phyloP scores from a whole-genome alignment of 2,113 vertebrate species.

The Indicator maculatus region DNA sequence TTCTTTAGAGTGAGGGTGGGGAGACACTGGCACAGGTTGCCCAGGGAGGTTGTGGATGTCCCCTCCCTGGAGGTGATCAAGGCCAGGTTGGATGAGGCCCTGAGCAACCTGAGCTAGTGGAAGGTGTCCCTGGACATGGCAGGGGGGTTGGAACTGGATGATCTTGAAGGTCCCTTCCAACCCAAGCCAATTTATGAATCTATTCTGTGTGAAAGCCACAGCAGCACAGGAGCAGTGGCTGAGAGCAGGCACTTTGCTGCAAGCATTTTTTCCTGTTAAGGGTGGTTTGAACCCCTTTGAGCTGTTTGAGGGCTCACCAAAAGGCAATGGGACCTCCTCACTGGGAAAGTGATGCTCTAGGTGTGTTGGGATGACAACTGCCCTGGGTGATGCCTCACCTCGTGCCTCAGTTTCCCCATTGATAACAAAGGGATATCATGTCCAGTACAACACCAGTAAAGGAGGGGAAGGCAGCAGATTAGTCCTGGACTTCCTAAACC shows the following conservation, averaged over 20 bases:
- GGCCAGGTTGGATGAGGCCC: no score
- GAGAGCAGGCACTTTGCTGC: background rate
- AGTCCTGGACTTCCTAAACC: background rate
- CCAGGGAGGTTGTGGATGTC: no score
- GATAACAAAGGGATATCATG: background rate
- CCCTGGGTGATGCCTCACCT: rapidly evolving
- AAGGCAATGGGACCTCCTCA: background rate
- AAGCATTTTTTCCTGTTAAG: background rate
- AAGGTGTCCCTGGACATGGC: no score
- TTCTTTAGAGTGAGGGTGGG: no score
- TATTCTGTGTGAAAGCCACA: background rate
- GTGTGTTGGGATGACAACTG: background rate
- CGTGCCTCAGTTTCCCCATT: background rate
- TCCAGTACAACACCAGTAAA: rapidly evolving
- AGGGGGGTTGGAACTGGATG: no score
- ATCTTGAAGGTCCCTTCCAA: no score
- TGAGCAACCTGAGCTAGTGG: no score
- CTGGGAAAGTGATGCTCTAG: background rate
- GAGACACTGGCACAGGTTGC: no score
- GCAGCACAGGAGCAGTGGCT: background rate
- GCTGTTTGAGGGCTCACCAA: background rate
- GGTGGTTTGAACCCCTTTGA: background rate
- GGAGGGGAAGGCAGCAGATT: background rate
- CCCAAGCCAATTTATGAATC: no score
- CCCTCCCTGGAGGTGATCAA: no score